phyloP scores from a whole-genome alignment of 2,888 invertebrate genomes.

The Andrena marginata region DNA sequence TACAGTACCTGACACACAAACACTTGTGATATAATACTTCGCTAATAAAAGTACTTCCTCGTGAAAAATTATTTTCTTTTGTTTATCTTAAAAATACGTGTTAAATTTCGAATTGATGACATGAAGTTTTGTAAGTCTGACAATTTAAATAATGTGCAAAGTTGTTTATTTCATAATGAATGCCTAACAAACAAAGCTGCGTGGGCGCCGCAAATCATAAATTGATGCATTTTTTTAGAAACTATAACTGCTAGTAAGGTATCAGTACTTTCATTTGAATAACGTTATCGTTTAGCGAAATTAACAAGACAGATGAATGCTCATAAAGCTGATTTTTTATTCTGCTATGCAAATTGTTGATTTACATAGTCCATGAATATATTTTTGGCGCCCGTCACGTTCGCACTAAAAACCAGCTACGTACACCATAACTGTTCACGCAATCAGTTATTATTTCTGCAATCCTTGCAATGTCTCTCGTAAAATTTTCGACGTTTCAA shows the following conservation, averaged over 20 bases:
- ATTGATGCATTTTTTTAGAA: not conserved
- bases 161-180: no score
- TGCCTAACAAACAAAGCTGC: no score
- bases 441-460: constrained; percentile 4
- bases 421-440: not conserved
- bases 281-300: not conserved
- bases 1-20: no score
- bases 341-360: not conserved
- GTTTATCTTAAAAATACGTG: no score
- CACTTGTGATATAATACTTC: no score
- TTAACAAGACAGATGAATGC: constrained; percentile 1
- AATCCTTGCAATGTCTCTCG: not conserved
- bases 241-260: not conserved
- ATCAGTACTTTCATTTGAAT: not conserved
- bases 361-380: constrained; percentile 1
- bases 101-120: no score
- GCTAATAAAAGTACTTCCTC: no score
- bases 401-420: not conserved
- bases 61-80: no score
- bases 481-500: no score
- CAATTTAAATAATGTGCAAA: no score
- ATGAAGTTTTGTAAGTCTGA: no score
- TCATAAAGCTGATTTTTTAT: not conserved
- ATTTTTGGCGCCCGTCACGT: not conserved
- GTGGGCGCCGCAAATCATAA: no score